Conservation (phyloP, 2,888 invertebrate species). For the Callyntrura guangdongensis region DNA sequence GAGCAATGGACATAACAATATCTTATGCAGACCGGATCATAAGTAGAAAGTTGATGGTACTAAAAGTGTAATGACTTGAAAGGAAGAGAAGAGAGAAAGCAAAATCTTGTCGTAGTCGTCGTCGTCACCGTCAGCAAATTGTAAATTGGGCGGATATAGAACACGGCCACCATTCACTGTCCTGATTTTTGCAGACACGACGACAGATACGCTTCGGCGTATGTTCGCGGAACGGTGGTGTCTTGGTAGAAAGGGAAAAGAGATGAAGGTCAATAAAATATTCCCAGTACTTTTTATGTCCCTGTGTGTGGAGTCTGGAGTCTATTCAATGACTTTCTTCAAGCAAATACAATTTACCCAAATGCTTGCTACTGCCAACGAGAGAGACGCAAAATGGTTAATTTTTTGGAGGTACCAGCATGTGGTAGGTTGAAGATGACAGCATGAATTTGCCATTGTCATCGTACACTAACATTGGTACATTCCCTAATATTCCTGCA, state of each 20-base stretch:
- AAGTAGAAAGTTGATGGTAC: neutral
- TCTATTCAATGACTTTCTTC: neutral
- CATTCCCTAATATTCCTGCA: no score
- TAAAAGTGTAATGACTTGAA: conserved; percentile 25
- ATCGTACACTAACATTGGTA: no score
- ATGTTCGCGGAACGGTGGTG: neutral
- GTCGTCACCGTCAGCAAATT: conserved; percentile 41
- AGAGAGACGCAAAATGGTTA: neutral
- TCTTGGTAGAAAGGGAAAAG: neutral
- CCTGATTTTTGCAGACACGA: neutral
- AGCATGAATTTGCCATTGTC: neutral
- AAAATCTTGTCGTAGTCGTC: neutral
- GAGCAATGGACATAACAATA: neutral
- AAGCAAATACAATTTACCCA: conserved; percentile 39
- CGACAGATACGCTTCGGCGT: neutral
- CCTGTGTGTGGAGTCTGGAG: neutral
- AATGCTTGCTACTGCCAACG: neutral
- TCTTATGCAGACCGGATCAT: neutral
- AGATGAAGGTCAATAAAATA: conserved; percentile 51
- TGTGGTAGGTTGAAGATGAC: neutral
- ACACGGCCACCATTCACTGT: neutral
- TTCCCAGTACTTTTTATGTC: conserved; percentile 24
- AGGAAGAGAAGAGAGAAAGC: neutral
- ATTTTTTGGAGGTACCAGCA: neutral
- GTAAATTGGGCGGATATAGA: conserved; percentile 17